Base-by-base conservation (phyloP, 2,113 vertebrate genomes). In the Muscicapa adusta region DNA sequence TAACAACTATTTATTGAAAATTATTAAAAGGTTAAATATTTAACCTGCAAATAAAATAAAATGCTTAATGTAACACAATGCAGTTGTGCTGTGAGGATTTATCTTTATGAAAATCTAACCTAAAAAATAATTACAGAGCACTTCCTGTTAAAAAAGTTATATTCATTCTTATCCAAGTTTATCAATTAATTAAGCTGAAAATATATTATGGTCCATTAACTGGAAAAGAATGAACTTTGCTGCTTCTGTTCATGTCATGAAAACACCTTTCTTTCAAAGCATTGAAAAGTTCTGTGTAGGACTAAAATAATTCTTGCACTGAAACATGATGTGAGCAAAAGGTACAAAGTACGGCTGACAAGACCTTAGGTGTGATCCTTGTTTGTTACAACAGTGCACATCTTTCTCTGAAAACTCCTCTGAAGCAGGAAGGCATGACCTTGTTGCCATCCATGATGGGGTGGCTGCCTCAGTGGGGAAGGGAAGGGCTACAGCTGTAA, bases 391-490 rank as follows among this genome's bases (percentile, higher is more conserved):
- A 7, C 1, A n/a, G 18, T 20, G 31, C 4, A 56, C 10, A 50
- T 1, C 0, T 47, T 51, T 43, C 36, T 67, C 29, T 40, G 18
- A 63, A 56, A 10, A 78, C 8, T 3, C 40, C 5, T 33, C 33
- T 29, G 33, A 51, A 34, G 47, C 2, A 47, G 22, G 42, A 65
- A 45, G 12, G 7, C 40, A 9, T 33, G 10, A 42, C 2, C 11
- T 22, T 6, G 8, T 7, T 25, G 12, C 25, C 12, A 20, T 9
- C 53, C 10, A 0, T 6, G 13, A 5, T 9, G 11, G 2, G 8
- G 1, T 7, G 11, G 38, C 4, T 20, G 11, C 13, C 10, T 2
- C 15, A 6, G 22, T 8, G 18, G 40, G 7, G 4, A 33, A 66
- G 47, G 8, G 31, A 18, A 60, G 16, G 20, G 45, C 28, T 22